phyloP scores from a whole-genome alignment of 2,113 vertebrate species.

The Colinus virginianus region DNA sequence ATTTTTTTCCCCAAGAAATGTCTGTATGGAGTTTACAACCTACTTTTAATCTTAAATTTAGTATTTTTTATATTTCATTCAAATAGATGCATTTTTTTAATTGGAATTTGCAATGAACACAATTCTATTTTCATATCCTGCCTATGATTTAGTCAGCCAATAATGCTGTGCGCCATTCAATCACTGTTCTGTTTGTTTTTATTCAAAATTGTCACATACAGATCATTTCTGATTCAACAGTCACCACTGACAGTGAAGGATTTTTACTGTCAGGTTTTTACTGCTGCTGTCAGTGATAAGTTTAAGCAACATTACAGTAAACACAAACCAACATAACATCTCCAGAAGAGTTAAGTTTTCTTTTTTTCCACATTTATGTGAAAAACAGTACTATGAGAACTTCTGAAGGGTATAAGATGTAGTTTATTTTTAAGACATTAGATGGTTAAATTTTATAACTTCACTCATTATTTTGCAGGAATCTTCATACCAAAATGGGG shows the following conservation, averaged over 20 bases:
- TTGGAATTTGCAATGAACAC: not conserved
- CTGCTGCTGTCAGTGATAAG: not conserved
- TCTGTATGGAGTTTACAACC: fast-evolving
- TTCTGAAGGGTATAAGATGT: not conserved
- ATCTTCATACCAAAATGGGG: not conserved
- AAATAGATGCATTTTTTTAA: not conserved
- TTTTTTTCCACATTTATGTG: not conserved
- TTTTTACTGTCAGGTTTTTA: not conserved
- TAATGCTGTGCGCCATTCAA: not conserved
- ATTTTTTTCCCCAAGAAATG: not conserved
- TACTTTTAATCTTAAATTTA: not conserved
- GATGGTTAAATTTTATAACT: not conserved
- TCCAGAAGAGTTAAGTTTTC: not conserved
- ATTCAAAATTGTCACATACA: not conserved
- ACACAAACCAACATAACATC: not conserved
- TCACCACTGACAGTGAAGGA: not conserved
- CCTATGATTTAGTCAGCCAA: not conserved
- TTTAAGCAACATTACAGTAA: not conserved
- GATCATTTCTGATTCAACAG: not conserved
- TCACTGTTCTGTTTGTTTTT: not conserved
- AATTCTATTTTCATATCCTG: not conserved
- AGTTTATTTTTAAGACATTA: not conserved
- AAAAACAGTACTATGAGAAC: not conserved
- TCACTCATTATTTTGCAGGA: not conserved
- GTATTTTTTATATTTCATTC: not conserved